Base-by-base conservation (phyloP, 1,140 invertebrate genomes). In the Brachionus plicatilis region DNA sequence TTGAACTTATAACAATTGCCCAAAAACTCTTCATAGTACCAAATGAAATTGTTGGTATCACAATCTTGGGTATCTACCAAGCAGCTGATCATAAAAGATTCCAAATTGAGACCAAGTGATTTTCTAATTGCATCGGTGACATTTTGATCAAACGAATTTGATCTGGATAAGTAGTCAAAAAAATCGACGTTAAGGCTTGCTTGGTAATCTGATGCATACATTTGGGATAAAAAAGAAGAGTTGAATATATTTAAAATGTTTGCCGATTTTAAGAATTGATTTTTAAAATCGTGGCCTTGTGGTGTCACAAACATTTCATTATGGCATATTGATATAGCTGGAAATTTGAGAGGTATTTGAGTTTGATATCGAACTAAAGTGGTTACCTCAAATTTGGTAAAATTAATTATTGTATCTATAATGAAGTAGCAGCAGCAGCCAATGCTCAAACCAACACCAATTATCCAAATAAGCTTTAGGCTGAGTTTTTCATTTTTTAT, bases 1-100 rank as follows among this genome's bases (percentile, higher is more conserved):
- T 82, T 82, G 11, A 82, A 82, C 20, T 33, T 1, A 43, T 82
- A 82, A 27, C 79, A 82, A 27, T 65, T 82, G 11, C 79, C 79
- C 14, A 24, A 65, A 45, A 17, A 17, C 2, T 27, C 3, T 41
- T 82, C 53, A 68, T 37, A 82, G 45, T 82, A 82, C 29, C 37
- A 82, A 29, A 82, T 56, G 7, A 82, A 27, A 60, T 82, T 20
- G 11, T 82, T 27, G 4, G 8, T 17, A 3, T 20, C 37, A 82
- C 79, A 82, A 68, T 27, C 50, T 29, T 24, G 12, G 24, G 5
- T 20, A 47, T n/a, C 17, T 6, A 47, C 9, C 20, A 24, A 76
- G 41, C 70, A 76, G 41, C 70, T 76, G 1, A 20, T 24, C 70
- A 76, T 47, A 24, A 47, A 8, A 2, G 41, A 6, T 12, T 47